A percentile compares a stretch with the other conserved stretches of the same genome.
Conservation (phyloP, 2,797 vertebrate species). For the Notolepis coatsorum region DNA sequence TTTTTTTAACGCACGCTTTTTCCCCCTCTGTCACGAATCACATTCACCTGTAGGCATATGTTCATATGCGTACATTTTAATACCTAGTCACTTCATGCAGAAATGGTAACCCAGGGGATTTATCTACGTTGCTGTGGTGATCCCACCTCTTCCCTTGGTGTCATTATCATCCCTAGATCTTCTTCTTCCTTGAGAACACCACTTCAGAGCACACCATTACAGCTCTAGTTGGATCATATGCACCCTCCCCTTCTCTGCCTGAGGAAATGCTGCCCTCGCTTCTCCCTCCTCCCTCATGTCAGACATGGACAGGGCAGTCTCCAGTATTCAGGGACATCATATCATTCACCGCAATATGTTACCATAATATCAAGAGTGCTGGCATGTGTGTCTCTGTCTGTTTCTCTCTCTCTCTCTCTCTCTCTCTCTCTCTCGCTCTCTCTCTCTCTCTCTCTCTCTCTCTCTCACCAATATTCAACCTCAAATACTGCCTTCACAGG, state of each 20-base stretch:
- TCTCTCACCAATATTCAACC: conserved; percentile 35
- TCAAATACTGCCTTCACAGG: conserved; percentile 39
- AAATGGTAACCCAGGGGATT: conserved; percentile 65
- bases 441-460: conserved; percentile 19
- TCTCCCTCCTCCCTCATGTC: conserved; percentile 55
- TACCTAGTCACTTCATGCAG: conserved; percentile 63
- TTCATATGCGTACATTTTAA: conserved; percentile 58
- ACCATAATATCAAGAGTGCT: conserved; percentile 67
- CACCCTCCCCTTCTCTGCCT: conserved; percentile 39
- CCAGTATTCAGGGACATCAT: conserved; percentile 76
- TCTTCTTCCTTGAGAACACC: conserved; percentile 42
- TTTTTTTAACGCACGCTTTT: conserved; percentile 33
- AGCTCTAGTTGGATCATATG: conserved; percentile 35
- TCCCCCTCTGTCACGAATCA: conserved; percentile 10
- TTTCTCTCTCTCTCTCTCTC: conserved; percentile 2
- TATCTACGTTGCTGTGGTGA: conserved; percentile 37
- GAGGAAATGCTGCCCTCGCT: conserved; percentile 53
- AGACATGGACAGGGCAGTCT: conserved; percentile 55
- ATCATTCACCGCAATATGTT: conserved; percentile 63
- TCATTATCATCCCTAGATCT: conserved; percentile 36
- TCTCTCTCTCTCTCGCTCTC: conserved; percentile 10
- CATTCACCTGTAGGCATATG: conserved; percentile 55
- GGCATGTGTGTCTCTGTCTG: conserved; percentile 52
- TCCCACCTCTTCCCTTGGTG: conserved; percentile 24
- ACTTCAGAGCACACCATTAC: conserved; percentile 42